Percentiles rank a stretch among this genome's conserved stretches.
These are phyloP conservation scores for Pachyrhynchus sulphureomaculatus DNA, from an alignment of 1,140 invertebrate genomes.

Conservation along the genomic window DNA sequence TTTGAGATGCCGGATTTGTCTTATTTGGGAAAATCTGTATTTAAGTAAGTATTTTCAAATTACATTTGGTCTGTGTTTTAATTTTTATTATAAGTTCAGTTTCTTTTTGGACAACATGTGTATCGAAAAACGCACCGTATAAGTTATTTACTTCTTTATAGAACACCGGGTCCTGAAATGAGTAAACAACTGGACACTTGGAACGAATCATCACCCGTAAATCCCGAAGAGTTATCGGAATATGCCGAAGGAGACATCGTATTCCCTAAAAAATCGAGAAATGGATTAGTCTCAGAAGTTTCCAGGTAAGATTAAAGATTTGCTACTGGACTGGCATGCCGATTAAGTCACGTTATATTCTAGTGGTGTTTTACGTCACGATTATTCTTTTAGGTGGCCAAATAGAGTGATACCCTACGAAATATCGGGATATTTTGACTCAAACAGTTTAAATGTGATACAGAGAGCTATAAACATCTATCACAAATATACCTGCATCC, in stretches of 20 bases:
- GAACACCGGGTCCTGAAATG: constrained; percentile 55
- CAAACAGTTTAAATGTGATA: constrained; percentile 52
- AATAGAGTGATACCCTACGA: constrained; percentile 70
- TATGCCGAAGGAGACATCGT: constrained; percentile 77
- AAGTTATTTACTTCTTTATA: constrained; percentile 49
- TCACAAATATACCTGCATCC: constrained; percentile 72
- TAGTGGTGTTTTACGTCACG: too few species aligned
- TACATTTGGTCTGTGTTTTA: too few species aligned
- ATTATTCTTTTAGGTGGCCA: constrained; percentile 63
- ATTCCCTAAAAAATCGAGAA: constrained; percentile 59
- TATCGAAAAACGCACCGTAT: neutral
- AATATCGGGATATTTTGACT: constrained; percentile 62
- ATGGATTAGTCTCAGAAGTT: constrained; percentile 62
- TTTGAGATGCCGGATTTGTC: constrained; percentile 13
- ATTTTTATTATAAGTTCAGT: too few species aligned
- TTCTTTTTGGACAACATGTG: neutral
- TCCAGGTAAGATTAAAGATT: constrained; percentile 59
- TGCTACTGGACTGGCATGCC: too few species aligned
- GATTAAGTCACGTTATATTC: too few species aligned
- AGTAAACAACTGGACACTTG: constrained; percentile 60
- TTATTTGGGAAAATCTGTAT: constrained; percentile 25
- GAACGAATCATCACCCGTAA: constrained; percentile 58
- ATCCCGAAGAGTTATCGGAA: constrained; percentile 73
- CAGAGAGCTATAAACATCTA: constrained; percentile 58
- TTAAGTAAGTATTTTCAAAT: too few species aligned